Base-by-base conservation (phyloP, 2,113 vertebrate species). In the Albula goreensis region DNA sequence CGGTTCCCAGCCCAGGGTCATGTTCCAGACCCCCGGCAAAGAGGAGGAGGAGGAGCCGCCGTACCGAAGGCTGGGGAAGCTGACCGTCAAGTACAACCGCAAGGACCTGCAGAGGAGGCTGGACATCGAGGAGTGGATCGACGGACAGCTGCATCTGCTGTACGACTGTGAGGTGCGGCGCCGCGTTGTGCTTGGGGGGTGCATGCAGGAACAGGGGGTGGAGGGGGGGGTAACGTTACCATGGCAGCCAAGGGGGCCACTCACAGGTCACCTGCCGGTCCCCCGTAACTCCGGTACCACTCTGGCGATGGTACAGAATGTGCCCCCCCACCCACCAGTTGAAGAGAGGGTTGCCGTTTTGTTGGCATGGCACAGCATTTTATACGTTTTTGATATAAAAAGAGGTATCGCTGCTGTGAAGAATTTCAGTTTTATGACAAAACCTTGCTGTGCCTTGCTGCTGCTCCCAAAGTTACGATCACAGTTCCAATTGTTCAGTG, bases 11-110 rank as follows among this genome's bases (percentile, higher is more conserved):
- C 95, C 96, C 88, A 95, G 96, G 88, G 97, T 98, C 92, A 96
- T 97, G 93, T 97, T 98, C 91, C 95, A 96, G 93, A 91, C 93
- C 0, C 86, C 92, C 50, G 95, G 95, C 90, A 97, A 96, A 88
- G 89, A 94, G 8, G 95, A 94, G 50, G 96, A 96, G 89, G 91
- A 74, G 11, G 5, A 94, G 85, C 88, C 91, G 0, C 13, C 78
- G 15, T 77, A 81, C 50, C 95, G 91, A 88, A 95, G 92, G 88
- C 88, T 94, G 70, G 93, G 92, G 84, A 94, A 95, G 86, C 53
- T 96, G 86, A 97, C 96, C 0, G 93, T 96, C 78, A 96, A 96
- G 88, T 96, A 97, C 50, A 95, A 96, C 89, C 91, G 90, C 82
- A 94, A 95, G n/a, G 94, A 96, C 41, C 91, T 97, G 0, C 96